Evolutionary conservation across 2,888 invertebrate species (phyloP), one percentile per base, ranked within the genome.

Genomic region (Harpalus rufipes): DNA sequence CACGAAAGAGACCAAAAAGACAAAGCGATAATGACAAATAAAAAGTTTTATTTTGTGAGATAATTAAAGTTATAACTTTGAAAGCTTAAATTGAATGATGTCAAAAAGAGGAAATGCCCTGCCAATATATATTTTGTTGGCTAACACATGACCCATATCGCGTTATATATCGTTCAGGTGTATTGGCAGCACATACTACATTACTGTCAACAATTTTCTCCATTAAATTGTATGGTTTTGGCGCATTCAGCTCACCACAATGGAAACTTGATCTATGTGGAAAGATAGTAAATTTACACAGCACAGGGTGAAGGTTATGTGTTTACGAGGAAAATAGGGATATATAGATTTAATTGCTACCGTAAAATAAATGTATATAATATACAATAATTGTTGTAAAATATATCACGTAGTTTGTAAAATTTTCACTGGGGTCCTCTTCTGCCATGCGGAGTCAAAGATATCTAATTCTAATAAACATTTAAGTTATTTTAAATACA

Each of bases 61-160:
- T 68, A 39, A 68, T 68, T 68, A 68, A 68, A 32, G 10, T 25
- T 39, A 39, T n/a, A 39, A 14, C 39, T 68, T 39, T 39, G 32
- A 39, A 68, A 68, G 14, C 32, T 63, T 68, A 32, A 68, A 68
- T 68, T 68, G 68, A 68, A 68, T 68, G 68, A 68, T 68, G 68
- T 32, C 68, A 68, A 68, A 68, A 1, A 6, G 39, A 14, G n/a
- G 12, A 32, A 68, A 68, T 68, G 32, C 14, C 63, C 32, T 25
- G 68, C 68, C 68, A 68, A 68, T 32, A 68, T 68, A 68, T 68
- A 32, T 39, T 68, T 39, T 32, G 21, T 18, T 59, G 12, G 32
- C 68, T 7, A 32, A 68, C 32, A n/a, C 10, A 68, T 68, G 68
- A 68, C 68, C 68, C 32, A 68, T 68, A 68, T 68, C 39, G 14